These are phyloP conservation scores for Hoplostethus atlanticus DNA, from an alignment of 2,797 vertebrate genomes.

Conservation along the genomic window DNA sequence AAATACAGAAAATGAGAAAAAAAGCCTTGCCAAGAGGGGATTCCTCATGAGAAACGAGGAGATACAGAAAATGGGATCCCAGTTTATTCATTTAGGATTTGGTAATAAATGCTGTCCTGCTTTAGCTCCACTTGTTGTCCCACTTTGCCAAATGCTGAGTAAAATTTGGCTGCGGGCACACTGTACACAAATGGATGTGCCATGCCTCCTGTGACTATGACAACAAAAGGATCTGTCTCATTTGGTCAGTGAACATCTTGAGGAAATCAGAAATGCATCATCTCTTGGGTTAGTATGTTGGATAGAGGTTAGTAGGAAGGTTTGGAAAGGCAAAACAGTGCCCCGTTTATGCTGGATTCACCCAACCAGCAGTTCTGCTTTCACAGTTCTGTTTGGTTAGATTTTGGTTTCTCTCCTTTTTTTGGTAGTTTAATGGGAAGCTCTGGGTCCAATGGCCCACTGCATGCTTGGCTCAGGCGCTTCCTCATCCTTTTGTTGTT, in stretches of 20 bases:
- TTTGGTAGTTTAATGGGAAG: not conserved
- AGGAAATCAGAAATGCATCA: not conserved
- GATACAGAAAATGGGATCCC: too few relatives aligned
- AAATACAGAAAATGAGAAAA: too few relatives aligned
- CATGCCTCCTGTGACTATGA: conserved; percentile 8
- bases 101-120: not conserved
- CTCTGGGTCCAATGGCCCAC: conserved; percentile 13
- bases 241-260: conserved; percentile 3
- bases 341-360: conserved; percentile 11
- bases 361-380: not conserved
- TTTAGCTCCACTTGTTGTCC: not conserved
- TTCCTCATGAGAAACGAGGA: too few relatives aligned
- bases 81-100: too few relatives aligned
- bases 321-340: not conserved
- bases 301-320: not conserved
- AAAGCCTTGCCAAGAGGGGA: too few relatives aligned
- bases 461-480: not conserved
- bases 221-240: not conserved
- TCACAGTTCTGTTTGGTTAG: conserved; percentile 7
- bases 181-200: conserved; percentile 1
- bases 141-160: conserved; percentile 1
- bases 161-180: conserved; percentile 5
- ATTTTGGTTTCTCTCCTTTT: conserved; percentile 2
- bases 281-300: not conserved
- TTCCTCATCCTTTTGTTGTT: not conserved